Evolutionary conservation across 2,113 vertebrate genomes (phyloP).

Genomic region (Strix uralensis): DNA sequence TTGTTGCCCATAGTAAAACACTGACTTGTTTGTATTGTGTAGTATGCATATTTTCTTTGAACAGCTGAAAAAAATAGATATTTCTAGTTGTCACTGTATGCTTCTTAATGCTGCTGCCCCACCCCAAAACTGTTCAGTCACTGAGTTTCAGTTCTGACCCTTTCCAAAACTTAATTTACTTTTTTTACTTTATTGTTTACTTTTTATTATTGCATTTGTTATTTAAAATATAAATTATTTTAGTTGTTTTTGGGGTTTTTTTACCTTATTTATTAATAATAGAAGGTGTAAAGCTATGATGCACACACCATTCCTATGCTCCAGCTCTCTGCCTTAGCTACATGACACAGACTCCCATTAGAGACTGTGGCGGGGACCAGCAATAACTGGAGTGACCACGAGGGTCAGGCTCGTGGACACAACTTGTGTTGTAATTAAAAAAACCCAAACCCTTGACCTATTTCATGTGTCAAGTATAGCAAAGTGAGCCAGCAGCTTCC

Average conservation of each 20-base stretch:
- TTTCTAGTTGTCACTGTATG: neutral
- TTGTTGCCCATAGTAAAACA: neutral
- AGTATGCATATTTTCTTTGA: accelerated
- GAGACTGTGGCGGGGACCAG: neutral
- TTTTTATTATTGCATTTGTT: neutral
- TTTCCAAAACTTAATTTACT: neutral
- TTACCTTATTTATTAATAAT: neutral
- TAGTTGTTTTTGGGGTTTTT: neutral
- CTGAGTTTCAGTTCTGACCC: neutral
- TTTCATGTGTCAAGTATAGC: neutral
- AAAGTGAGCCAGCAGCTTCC: neutral
- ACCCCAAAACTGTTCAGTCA: too few species aligned
- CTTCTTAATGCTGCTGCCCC: neutral
- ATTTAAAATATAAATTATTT: neutral
- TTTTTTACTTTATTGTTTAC: neutral
- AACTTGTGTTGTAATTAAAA: neutral
- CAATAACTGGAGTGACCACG: neutral
- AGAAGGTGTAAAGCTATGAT: neutral
- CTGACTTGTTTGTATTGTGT: accelerated
- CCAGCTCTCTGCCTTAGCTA: neutral
- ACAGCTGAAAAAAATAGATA: neutral
- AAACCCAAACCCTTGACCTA: neutral
- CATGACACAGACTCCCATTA: accelerated
- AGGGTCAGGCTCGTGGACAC: neutral
- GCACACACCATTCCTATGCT: accelerated